Evolutionary conservation across 2,113 vertebrate genomes (phyloP).

Genomic region (Agelaius tricolor): DNA sequence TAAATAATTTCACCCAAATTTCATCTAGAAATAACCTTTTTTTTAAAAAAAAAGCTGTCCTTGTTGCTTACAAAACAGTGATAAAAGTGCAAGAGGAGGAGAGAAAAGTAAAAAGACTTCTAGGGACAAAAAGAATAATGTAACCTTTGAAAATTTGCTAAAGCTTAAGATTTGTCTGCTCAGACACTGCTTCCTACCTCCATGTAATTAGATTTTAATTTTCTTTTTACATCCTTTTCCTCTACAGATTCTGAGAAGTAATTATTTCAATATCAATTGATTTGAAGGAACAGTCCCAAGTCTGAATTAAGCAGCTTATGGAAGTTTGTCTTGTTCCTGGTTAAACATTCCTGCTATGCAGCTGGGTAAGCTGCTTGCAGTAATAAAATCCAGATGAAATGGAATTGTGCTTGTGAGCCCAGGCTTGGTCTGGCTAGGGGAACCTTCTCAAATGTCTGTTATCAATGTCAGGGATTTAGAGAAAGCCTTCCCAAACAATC

Average conservation of each 20-base stretch:
- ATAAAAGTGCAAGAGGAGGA: neutral
- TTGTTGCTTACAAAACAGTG: neutral
- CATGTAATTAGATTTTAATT: slow-evolving; percentile 77
- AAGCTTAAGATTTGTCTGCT: slow-evolving; percentile 60
- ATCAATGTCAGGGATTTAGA: neutral
- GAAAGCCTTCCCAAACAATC: neutral
- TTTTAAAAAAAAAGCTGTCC: neutral
- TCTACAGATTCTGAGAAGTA: slow-evolving; percentile 65
- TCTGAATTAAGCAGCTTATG: slow-evolving; percentile 72
- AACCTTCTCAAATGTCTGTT: neutral
- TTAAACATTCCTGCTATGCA: slow-evolving; percentile 44
- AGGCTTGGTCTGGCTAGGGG: neutral
- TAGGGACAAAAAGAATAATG: slow-evolving; percentile 29
- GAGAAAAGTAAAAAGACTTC: neutral
- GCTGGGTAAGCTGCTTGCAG: neutral
- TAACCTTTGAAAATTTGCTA: slow-evolving; percentile 69
- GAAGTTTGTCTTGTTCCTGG: slow-evolving; percentile 64
- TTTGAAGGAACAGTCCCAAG: slow-evolving; percentile 63
- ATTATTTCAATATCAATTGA: slow-evolving; percentile 71
- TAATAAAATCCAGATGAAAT: slow-evolving; percentile 23
- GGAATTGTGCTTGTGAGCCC: neutral
- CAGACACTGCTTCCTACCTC: slow-evolving; percentile 43
- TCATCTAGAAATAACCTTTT: neutral
- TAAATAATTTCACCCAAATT: neutral
- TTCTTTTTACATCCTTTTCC: slow-evolving; percentile 66